Evolutionary conservation across 2,113 vertebrate species (phyloP).

Genomic region (Beaufortia kweichowensis): DNA sequence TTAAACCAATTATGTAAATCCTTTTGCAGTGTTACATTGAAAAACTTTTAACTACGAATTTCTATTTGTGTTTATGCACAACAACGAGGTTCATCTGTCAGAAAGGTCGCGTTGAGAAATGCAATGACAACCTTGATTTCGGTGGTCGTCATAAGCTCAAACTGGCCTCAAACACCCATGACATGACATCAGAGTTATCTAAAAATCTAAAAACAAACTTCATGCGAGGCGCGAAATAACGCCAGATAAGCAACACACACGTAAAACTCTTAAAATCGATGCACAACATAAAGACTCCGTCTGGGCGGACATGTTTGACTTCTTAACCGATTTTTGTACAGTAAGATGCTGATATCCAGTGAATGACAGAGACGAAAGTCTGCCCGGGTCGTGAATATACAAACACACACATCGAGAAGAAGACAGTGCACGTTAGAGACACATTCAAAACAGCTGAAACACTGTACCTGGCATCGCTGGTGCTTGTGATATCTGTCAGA

Average conservation of each 20-base stretch:
- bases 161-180: background rate
- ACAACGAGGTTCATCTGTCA: no score
- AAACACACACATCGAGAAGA: background rate
- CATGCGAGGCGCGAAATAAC: background rate
- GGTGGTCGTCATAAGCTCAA: background rate
- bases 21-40: constrained; percentile 12
- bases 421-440: background rate
- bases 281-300: background rate
- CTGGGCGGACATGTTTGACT: background rate
- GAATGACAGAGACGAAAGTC: background rate
- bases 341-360: background rate
- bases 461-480: constrained; percentile 54
- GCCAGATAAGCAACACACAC: background rate
- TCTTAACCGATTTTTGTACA: background rate
- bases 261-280: background rate
- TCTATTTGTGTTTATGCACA: no score
- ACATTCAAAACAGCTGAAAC: background rate
- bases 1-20: constrained; percentile 21
- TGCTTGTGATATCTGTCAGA: constrained; percentile 9
- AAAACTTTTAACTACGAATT: no score
- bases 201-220: background rate
- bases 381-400: constrained; percentile 5
- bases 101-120: background rate
- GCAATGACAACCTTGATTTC: background rate
- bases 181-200: background rate